phyloP scores from a whole-genome alignment of 2,113 vertebrate species.

The Ancistrus triradiatus region DNA sequence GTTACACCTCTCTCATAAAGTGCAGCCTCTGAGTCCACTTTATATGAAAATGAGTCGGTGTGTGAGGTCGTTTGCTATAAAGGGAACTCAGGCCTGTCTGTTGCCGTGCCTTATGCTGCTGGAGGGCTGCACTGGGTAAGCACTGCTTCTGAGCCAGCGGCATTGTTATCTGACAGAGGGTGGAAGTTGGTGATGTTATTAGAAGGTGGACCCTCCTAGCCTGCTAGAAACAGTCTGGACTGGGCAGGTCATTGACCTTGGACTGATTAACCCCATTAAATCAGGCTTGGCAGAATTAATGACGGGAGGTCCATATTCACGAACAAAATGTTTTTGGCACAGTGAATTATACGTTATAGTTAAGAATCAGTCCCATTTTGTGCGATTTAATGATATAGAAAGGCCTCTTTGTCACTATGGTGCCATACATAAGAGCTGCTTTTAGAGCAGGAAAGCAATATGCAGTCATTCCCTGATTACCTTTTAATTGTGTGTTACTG shows the following conservation, averaged over 20 bases:
- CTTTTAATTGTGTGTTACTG: neutral
- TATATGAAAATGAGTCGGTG: slow-evolving; percentile 46
- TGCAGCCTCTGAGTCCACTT: slow-evolving; percentile 25
- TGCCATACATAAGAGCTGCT: neutral
- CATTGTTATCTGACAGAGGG: slow-evolving; percentile 21
- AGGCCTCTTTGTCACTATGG: neutral
- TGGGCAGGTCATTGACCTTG: too few relatives aligned
- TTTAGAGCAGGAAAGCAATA: neutral
- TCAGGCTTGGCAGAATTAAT: neutral
- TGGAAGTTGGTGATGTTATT: slow-evolving; percentile 29
- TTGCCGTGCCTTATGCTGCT: neutral
- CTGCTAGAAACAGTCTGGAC: neutral
- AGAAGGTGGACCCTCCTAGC: neutral
- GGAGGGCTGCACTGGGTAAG: slow-evolving; percentile 10
- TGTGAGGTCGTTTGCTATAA: slow-evolving; percentile 11
- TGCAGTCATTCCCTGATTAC: neutral
- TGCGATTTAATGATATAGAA: slow-evolving; percentile 3
- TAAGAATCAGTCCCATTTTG: neutral
- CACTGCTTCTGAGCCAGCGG: slow-evolving; percentile 6
- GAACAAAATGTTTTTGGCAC: too few relatives aligned
- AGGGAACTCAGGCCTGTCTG: slow-evolving; percentile 9
- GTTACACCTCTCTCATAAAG: slow-evolving; percentile 26
- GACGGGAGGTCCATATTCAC: neutral
- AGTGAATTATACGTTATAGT: too few relatives aligned
- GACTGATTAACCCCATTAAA: slow-evolving; percentile 37